Evolutionary conservation across 2,113 vertebrate genomes (phyloP), one percentile per base, ranked within the genome.

Genomic region (Garra rufa): DNA sequence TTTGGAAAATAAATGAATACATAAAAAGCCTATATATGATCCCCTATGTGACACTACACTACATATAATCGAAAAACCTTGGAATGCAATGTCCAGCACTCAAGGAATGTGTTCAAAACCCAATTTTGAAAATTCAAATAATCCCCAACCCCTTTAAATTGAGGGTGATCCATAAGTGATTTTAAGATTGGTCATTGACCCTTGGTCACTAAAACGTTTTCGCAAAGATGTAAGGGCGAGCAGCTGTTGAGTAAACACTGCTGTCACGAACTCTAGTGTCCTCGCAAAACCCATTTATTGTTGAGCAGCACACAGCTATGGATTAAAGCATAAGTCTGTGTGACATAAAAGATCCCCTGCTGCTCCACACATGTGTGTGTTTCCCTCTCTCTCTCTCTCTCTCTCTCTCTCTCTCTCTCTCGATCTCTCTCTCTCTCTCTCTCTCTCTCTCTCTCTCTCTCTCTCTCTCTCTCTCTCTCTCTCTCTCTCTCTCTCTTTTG

Each of bases 331-430:
- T 67, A 79, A 80, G 69, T 79, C 79, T 74, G 46, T 50, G 34
- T 83, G 83, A 85, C 75, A 87, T 83, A 77, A 83, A 48, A 57
- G 30, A 83, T 83, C 57, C 65, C 24, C 52, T 43, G 76, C 74
- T 73, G 55, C 46, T 52, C 41, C 46, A 73, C 78, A 77, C 41
- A 85, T 76, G 63, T 76, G 63, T 76, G 78, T 30, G 65, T 55
- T 76, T 6, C 17, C 0, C 0, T 21, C 28, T 85, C 30, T 9
- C 11, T 17, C 21, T 65, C 0, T 21, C 28, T 85, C 30, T 9
- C 11, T 17, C 21, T 65, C 0, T 21, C 28, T 85, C 30, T 9
- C 11, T 17, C 21, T 65, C 0, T 21, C 28, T 85, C 30, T 9
- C 11, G n/a, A n/a, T n/a, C n/a, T n/a, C n/a, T n/a, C n/a, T n/a